Evolutionary conservation across 2,888 invertebrate genomes (phyloP), one percentile per base, ranked within the genome.

Genomic region (Beris morrisii): DNA sequence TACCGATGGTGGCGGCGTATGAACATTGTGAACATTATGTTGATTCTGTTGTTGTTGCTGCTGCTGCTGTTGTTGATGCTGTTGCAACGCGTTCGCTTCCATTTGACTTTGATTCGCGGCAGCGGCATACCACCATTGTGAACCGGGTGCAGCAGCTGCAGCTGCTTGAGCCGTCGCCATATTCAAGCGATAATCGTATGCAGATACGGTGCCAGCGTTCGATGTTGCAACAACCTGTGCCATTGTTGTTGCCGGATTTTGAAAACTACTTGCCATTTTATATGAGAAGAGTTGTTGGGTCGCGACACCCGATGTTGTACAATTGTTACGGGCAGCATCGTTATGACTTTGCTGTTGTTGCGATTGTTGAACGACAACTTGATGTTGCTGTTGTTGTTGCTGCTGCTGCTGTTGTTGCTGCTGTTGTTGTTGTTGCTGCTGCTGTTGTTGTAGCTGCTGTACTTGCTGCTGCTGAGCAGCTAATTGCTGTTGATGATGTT

Each of bases 191-290:
- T 91, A 91, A 80, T 91, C 91, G 80, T 90, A 91, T 75, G 85
- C 87, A 71, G 86, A 84, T 71, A 86, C 85, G 69, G 87, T 84
- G 32, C 69, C 70, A 73, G 85, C 83, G 74, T 84, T 83, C 72
- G 86, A 84, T 74, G 87, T 84, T 73, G 86, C 84, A 73, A 86
- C 84, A 81, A 84, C 87, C 83, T 82, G 85, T 76, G 82, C 84
- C 82, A 85, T 85, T 77, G 85, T 87, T 81, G 86, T 87, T 82
- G 85, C 83, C 75, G 87, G 86, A 80, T 86, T 87, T 75, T 90
- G 87, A 84, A 92, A 91, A 79, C 89, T 90, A 79, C 89, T 88
- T 75, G 91, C 88, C 91, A 92, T 91, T 85, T 92, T 92, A 81
- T 92, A 92, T 70, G 89, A 88, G 79, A 91, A 92, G 73, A 91